Evolutionary conservation across 1,140 invertebrate species (phyloP), one percentile per base, ranked within the genome.

Genomic region (Plectrocnemia conspersa): DNA sequence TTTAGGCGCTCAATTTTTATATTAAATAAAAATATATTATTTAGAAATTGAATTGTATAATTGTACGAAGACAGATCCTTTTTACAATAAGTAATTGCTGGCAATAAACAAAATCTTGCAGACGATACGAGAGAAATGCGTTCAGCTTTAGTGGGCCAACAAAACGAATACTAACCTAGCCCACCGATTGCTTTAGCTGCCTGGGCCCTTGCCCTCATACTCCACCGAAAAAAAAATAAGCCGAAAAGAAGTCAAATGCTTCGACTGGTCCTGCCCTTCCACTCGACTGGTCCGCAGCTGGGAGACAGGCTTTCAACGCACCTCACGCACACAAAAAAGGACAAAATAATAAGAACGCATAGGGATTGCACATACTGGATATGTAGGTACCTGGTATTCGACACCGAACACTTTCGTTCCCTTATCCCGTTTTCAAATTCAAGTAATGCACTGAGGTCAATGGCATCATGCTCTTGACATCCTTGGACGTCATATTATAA

Each of bases 91-190:
- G n/a, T n/a, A n/a, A n/a, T n/a, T n/a, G n/a, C n/a, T n/a, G n/a
- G n/a, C n/a, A n/a, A n/a, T n/a, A n/a, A n/a, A n/a, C n/a, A n/a
- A n/a, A n/a, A n/a, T n/a, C n/a, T n/a, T n/a, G n/a, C n/a, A n/a
- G n/a, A n/a, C n/a, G n/a, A n/a, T n/a, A n/a, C n/a, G n/a, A n/a
- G n/a, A n/a, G n/a, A n/a, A n/a, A n/a, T n/a, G n/a, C n/a, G n/a
- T n/a, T n/a, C n/a, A n/a, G n/a, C n/a, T n/a, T n/a, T n/a, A n/a
- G 35, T 38, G 18, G 35, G 7, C 35, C 29, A 52, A 29, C 56
- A 54, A 49, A 59, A 52, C 48, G 54, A 56, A 24, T 48, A 60
- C 58, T 60, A 60, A 60, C 58, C 58, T 60, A 60, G 47, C 35
- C 53, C 58, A 60, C 58, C 47, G 33, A 19, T 18, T 18, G 49